These are phyloP conservation scores for Stratiomys singularior DNA, from an alignment of 2,888 invertebrate species.

Conservation along the genomic window DNA sequence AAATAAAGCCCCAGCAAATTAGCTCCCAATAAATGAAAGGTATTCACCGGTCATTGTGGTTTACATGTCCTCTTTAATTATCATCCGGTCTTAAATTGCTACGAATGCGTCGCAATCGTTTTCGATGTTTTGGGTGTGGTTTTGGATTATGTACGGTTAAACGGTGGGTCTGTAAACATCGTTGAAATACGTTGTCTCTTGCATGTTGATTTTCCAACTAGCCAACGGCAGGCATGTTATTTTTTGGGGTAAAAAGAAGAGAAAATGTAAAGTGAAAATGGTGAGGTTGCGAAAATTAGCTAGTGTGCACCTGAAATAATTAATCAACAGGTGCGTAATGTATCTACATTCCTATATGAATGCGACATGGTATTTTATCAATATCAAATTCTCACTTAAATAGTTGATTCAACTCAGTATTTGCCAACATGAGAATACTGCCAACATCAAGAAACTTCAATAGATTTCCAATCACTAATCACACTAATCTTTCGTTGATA, in stretches of 20 bases:
- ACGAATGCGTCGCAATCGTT: conserved; percentile 32
- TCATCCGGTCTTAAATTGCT: conserved; percentile 42
- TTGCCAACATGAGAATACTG: too few species aligned
- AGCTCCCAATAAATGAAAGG: conserved; percentile 45
- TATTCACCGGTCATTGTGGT: conserved; percentile 45
- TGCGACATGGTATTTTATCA: too few species aligned
- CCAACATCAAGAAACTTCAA: too few species aligned
- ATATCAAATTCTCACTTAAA: too few species aligned
- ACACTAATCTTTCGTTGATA: too few species aligned
- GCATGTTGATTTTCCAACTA: conserved; percentile 11
- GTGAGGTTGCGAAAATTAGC: not conserved
- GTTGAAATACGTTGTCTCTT: not conserved
- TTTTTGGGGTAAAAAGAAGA: conserved; percentile 9
- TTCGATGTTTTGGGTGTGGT: conserved; percentile 40
- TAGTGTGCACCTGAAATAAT: too few species aligned
- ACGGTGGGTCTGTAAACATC: conserved; percentile 16
- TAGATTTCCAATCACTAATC: too few species aligned
- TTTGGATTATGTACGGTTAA: conserved; percentile 31
- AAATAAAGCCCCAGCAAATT: conserved; percentile 35
- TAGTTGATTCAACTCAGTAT: too few species aligned
- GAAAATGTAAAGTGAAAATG: conserved; percentile 4
- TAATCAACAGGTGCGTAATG: too few species aligned
- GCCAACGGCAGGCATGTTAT: not conserved
- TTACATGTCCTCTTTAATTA: conserved; percentile 44
- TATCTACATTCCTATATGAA: too few species aligned